Conservation (phyloP, 2,113 vertebrate species). For the Ciconia stormi region DNA sequence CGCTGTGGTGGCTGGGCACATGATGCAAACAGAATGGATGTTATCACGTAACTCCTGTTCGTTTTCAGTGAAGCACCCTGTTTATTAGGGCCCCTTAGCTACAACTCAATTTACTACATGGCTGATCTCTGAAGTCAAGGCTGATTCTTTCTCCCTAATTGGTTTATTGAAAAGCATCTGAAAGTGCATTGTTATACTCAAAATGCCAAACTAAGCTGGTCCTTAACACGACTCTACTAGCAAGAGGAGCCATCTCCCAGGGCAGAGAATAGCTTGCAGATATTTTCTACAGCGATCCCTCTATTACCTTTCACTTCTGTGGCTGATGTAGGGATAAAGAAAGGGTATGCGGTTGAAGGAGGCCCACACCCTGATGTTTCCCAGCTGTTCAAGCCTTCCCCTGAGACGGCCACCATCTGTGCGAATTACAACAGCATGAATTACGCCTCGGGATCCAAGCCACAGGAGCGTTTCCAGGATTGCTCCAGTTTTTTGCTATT, state of each 20-base stretch:
- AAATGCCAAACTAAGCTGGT: neutral
- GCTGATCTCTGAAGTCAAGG: neutral
- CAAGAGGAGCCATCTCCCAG: neutral
- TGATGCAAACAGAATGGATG: rapidly evolving
- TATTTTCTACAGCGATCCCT: neutral
- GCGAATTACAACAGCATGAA: slow-evolving; percentile 34
- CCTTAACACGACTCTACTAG: neutral
- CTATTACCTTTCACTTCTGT: slow-evolving; percentile 9
- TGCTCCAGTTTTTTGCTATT: slow-evolving; percentile 45
- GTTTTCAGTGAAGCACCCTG: neutral
- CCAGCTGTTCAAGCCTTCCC: slow-evolving; percentile 49
- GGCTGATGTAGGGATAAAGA: neutral
- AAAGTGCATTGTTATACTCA: neutral
- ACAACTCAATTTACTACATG: neutral
- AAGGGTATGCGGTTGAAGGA: neutral
- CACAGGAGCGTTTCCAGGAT: slow-evolving; percentile 17
- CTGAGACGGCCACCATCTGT: slow-evolving; percentile 9
- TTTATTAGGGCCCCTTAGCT: neutral
- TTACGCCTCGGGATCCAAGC: slow-evolving; percentile 12
- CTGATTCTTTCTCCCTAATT: neutral
- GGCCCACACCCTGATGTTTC: slow-evolving; percentile 55
- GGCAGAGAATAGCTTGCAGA: neutral
- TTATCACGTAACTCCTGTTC: neutral
- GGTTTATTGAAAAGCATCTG: neutral
- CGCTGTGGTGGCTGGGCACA: neutral